Conservation (phyloP, 2,888 invertebrate genomes). For the Acrocyrtus sp. region DNA sequence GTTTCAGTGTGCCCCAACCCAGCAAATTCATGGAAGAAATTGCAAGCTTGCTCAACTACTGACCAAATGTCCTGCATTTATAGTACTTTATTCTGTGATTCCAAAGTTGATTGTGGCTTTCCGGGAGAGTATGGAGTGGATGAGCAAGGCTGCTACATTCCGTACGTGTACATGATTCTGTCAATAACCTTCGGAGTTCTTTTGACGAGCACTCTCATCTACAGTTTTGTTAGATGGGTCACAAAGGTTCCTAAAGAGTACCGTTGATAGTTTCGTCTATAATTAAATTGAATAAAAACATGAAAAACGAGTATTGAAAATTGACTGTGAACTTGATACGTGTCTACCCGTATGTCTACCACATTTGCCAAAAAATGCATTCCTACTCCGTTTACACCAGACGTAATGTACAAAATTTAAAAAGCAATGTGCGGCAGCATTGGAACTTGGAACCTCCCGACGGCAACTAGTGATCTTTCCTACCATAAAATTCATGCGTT, state of each 20-base stretch:
- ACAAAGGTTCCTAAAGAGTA: slow-evolving; percentile 28
- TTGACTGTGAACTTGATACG: background rate
- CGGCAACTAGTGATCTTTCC: no score
- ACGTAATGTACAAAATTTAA: no score
- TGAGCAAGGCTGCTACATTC: slow-evolving; percentile 30
- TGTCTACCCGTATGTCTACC: background rate
- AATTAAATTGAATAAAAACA: no score
- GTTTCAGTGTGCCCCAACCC: slow-evolving; percentile 33
- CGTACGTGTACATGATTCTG: slow-evolving; percentile 24
- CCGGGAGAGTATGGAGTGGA: slow-evolving; percentile 32
- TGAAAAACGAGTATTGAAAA: no score
- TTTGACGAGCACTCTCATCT: slow-evolving; percentile 2
- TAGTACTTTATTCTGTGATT: slow-evolving; percentile 37
- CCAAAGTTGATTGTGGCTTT: slow-evolving; percentile 48
- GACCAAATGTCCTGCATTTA: slow-evolving; percentile 40
- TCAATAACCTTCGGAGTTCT: slow-evolving; percentile 7
- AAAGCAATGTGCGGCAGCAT: no score
- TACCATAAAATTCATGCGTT: no score
- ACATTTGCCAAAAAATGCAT: background rate
- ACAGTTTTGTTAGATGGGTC: slow-evolving; percentile 23
- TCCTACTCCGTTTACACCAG: no score
- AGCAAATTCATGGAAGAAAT: slow-evolving; percentile 33
- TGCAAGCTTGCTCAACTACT: slow-evolving; percentile 22
- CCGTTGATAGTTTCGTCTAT: background rate
- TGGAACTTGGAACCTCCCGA: no score